Evolutionary conservation across 2,797 vertebrate genomes (phyloP).

Genomic region (Hipposideros larvatus): DNA sequence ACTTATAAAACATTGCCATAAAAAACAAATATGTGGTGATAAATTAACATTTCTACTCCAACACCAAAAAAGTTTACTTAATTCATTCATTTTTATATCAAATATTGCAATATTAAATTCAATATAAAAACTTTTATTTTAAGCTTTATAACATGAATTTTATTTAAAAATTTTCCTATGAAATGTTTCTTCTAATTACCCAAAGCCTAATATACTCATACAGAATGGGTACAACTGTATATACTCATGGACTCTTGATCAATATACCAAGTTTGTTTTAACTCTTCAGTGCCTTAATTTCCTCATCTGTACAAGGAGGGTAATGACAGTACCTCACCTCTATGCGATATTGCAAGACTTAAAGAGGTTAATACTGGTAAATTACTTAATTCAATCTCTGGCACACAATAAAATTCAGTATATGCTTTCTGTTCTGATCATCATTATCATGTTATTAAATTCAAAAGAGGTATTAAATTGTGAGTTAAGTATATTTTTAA

Average conservation of each 20-base stretch:
- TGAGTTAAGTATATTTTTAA: background rate
- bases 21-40: background rate
- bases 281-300: background rate
- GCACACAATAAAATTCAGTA: background rate
- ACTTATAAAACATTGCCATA: background rate
- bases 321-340: background rate
- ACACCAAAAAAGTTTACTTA: conserved; percentile 39
- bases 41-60: background rate
- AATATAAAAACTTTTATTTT: conserved; percentile 7
- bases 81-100: background rate
- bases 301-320: background rate
- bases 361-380: background rate
- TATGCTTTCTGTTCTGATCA: background rate
- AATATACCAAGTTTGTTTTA: background rate
- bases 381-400: background rate
- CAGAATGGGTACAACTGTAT: background rate
- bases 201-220: background rate
- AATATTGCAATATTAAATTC: conserved; percentile 34
- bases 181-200: conserved; percentile 10
- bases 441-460: background rate
- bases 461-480: background rate
- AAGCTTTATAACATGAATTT: background rate
- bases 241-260: background rate
- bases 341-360: background rate
- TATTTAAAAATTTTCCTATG: background rate